phyloP scores from a whole-genome alignment of 2,888 invertebrate species.

The Aethes cnicana region DNA sequence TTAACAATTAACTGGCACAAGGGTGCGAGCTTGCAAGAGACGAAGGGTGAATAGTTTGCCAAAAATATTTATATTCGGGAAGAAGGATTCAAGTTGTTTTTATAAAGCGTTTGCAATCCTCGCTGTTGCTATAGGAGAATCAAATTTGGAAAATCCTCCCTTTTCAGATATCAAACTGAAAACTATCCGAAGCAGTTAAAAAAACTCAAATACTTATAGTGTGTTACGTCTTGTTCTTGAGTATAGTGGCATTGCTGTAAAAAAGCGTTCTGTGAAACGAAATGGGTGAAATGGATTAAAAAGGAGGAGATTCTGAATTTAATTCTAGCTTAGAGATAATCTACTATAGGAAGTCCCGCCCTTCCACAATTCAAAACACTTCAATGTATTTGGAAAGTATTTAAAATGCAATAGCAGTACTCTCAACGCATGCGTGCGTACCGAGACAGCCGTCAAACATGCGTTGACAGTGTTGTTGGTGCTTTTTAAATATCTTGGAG shows the following conservation, averaged over 20 bases:
- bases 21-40: conserved; percentile 12
- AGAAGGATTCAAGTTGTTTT: neutral
- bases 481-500: too few species aligned
- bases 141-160: conserved; percentile 26
- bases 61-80: conserved; percentile 5
- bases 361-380: too few species aligned
- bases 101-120: conserved; percentile 20
- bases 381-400: too few species aligned
- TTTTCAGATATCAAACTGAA: conserved; percentile 3
- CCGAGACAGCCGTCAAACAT: too few species aligned
- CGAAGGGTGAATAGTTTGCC: conserved; percentile 1
- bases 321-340: too few species aligned
- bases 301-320: conserved; percentile 29
- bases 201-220: neutral
- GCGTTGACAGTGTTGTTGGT: too few species aligned
- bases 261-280: too few species aligned
- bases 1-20: conserved; percentile 1
- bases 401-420: too few species aligned
- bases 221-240: too few species aligned
- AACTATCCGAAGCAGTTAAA: neutral
- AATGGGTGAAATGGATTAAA: conserved; percentile 1
- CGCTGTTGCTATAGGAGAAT: conserved; percentile 8
- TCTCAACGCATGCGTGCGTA: too few species aligned
- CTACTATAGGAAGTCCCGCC: too few species aligned
- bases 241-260: too few species aligned